These are phyloP conservation scores for Phymastichus coffea DNA, from an alignment of 1,140 invertebrate species.

Conservation along the genomic window DNA sequence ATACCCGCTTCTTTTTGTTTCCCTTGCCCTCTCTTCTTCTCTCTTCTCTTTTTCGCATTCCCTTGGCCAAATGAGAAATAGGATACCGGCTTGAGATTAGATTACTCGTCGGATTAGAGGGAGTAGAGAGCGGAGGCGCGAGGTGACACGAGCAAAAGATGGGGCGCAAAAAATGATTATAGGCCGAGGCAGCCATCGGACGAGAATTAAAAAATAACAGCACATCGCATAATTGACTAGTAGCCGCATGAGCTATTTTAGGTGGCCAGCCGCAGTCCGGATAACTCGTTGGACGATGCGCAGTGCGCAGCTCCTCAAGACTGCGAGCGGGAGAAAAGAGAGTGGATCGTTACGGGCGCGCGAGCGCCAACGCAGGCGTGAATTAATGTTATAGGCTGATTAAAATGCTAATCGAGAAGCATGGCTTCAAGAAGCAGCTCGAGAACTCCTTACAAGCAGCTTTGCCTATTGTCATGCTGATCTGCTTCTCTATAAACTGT, in stretches of 20 bases:
- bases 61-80: constrained; percentile 15
- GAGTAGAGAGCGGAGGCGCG: neutral
- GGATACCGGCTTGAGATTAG: constrained; percentile 16
- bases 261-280: too few relatives aligned
- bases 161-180: constrained; percentile 23
- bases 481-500: too few relatives aligned
- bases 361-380: neutral
- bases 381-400: constrained; percentile 22
- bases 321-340: too few relatives aligned
- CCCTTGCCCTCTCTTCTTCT: neutral
- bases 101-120: neutral
- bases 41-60: neutral
- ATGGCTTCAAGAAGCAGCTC: neutral
- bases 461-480: too few relatives aligned
- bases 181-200: too few relatives aligned
- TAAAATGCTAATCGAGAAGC: constrained; percentile 25
- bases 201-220: too few relatives aligned
- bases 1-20: constrained; percentile 9
- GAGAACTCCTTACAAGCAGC: too few relatives aligned
- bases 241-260: too few relatives aligned
- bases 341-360: constrained; percentile 7
- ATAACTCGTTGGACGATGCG: too few relatives aligned
- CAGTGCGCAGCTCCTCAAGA: too few relatives aligned
- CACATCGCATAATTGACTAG: too few relatives aligned
- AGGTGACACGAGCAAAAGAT: constrained; percentile 1